Base-by-base conservation (phyloP, 2,888 invertebrate species). In the Trissonchulus latispiculum region DNA sequence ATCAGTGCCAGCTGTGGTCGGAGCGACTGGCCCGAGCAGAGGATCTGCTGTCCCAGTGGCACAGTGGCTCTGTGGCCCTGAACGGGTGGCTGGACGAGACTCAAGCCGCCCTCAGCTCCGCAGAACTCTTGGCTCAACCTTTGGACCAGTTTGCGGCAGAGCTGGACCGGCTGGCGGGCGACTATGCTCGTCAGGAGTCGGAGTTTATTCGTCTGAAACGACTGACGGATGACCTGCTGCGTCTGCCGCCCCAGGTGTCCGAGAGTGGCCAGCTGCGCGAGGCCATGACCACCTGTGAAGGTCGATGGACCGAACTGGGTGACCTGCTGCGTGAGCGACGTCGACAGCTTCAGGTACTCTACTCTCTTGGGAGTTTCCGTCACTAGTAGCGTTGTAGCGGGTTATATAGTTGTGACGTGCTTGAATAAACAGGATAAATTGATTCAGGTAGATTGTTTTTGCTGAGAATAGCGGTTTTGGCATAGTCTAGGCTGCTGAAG, bases 101-200 rank as follows among this genome's bases (percentile, higher is more conserved):
- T 2, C 8, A 23, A 8, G 8, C 48, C 8, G 64, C 28, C 18
- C 64, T 62, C 28, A 28, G 28, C 28, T 62, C 64, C 64, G 3
- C 3, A 8, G 64, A 62, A 8, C 28, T 62, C 18, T 8, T 29
- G 18, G 79, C 18, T 8, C 64, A 62, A n/a, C 18, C 15, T 62
- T n/a, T 62, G 3, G 29, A 62, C n/a, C 28, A 15, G 64, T 62
- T 62, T 29, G n/a, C 64, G 64, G n/a, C 64, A 8, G 64, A 62
- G 8, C 8, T 31, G 71, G 48, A 48, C 23, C 23, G 33, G n/a
- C 68, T 68, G 68, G 68, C 18, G 8, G 33, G 8, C 2, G 36
- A 29, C 18, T 2, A 8, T 18, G 3, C 31, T 31, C 3, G 33
- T 31, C 15, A 28, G 32, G 68, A 68, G n/a, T 31, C 33, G 68